Base-by-base conservation (phyloP, 2,888 invertebrate species). In the Agonopterix heracliana region DNA sequence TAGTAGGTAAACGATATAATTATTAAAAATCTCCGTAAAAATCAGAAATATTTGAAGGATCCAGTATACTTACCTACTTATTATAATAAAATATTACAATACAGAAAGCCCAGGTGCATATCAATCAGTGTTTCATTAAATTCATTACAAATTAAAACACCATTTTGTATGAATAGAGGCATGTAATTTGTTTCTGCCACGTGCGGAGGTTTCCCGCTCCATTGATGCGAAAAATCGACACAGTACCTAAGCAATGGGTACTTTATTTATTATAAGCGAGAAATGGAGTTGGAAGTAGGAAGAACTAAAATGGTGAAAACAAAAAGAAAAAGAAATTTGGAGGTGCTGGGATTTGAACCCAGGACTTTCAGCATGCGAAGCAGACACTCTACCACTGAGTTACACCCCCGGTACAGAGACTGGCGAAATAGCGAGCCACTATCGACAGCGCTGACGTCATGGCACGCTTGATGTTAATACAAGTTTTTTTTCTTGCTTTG, bases 291-390 rank as follows among this genome's bases (percentile, higher is more conserved):
- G n/a, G n/a, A 26, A 26, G 26, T 26, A 26, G 5, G 7, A 26
- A 26, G 26, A 26, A 5, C 7, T 26, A 26, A 26, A 26, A 26
- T 26, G 26, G 26, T 26, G 26, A 5, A 26, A 26, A 26, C 5
- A 26, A 26, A 26, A 26, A 5, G 26, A 7, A 26, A 26, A 26
- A 26, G 26, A 26, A 0, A 26, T 41, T 55, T 90, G 90, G 90
- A 90, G 90, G 84, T 89, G 89, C 89, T 89, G 90, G 90, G 90
- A 90, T 89, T 90, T 89, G 90, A 90, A 90, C 90, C 90, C 90
- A 89, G 89, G 90, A 90, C 90, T 90, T 90, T 90, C 90, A 89
- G 90, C 90, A 90, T 90, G 90, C 90, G 90, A 90, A 90, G 90
- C 90, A 90, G 90, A 90, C 90, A 90, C 90, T 90, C 85, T 86